These are phyloP conservation scores for Colostygia pectinataria DNA, from an alignment of 2,888 invertebrate genomes.

Conservation along the genomic window DNA sequence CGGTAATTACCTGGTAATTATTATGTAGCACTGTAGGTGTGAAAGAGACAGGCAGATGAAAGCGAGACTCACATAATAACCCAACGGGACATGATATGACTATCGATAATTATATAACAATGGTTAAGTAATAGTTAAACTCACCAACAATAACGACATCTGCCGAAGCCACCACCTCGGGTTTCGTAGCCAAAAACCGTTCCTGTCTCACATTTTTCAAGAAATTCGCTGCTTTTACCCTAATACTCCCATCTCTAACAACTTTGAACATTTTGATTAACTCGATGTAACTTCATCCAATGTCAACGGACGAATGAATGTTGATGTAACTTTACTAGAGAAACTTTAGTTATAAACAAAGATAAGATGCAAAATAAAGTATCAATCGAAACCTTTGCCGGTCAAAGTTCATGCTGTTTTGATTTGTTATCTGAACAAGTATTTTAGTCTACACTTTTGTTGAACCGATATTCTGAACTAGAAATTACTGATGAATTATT, in stretches of 20 bases:
- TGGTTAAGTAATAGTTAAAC: slow-evolving; percentile 33
- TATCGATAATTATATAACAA: neutral
- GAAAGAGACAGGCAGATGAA: too few relatives aligned
- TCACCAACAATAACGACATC: slow-evolving; percentile 91
- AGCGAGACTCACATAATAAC: too few relatives aligned
- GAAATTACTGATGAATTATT: too few relatives aligned
- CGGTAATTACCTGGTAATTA: too few relatives aligned
- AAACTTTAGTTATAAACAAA: slow-evolving; percentile 14
- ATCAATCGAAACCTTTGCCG: slow-evolving; percentile 32
- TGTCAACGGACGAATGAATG: slow-evolving; percentile 33
- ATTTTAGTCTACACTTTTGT: slow-evolving; percentile 21
- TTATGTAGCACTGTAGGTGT: too few relatives aligned
- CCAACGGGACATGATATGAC: too few relatives aligned
- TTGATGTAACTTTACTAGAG: slow-evolving; percentile 13
- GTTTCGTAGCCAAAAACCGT: slow-evolving; percentile 47
- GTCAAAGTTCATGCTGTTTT: slow-evolving; percentile 46
- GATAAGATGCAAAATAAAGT: slow-evolving; percentile 28
- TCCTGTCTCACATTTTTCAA: slow-evolving; percentile 49
- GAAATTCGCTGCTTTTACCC: slow-evolving; percentile 52
- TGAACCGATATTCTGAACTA: slow-evolving; percentile 7
- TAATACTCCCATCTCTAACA: slow-evolving; percentile 52
- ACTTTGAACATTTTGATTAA: slow-evolving; percentile 63
- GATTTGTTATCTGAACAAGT: slow-evolving; percentile 40
- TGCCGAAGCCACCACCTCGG: slow-evolving; percentile 78
- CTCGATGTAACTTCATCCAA: slow-evolving; percentile 30